Evolutionary conservation across 2,888 invertebrate genomes (phyloP).

Genomic region (Apamea crenata): DNA sequence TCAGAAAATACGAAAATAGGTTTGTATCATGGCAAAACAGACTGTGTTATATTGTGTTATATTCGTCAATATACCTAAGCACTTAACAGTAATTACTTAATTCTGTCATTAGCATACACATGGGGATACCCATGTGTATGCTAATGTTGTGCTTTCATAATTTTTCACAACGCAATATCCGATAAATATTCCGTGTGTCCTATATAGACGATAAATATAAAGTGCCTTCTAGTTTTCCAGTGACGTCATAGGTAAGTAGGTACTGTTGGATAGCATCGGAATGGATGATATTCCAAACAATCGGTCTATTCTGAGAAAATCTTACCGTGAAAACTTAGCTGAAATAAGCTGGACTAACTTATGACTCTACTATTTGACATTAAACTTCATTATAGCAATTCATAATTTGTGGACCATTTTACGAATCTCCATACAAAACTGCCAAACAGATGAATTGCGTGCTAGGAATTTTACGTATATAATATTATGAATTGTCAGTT

Average conservation of each 20-base stretch:
- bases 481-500: not conserved
- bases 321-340: not conserved
- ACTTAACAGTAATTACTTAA: slow-evolving; percentile 5
- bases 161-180: not conserved
- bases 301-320: not conserved
- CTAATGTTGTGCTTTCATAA: slow-evolving; percentile 3
- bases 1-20: too few species aligned
- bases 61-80: not conserved
- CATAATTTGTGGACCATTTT: too few species aligned
- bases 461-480: not conserved
- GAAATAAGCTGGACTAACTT: not conserved
- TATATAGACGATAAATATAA: not conserved
- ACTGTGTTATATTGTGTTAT: not conserved
- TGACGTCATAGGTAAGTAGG: not conserved
- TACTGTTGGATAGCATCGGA: not conserved
- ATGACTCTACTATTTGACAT: too few species aligned
- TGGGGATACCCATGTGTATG: not conserved
- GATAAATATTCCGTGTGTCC: not conserved
- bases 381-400: too few species aligned
- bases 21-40: not conserved
- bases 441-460: not conserved
- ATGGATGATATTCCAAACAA: not conserved
- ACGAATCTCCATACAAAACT: too few species aligned
- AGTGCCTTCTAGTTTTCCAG: not conserved
- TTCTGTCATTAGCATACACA: not conserved